A percentile compares a stretch with the other conserved stretches of the same genome.
These are phyloP conservation scores for Caenorhabditis wallacei DNA, from an alignment of 2,888 invertebrate genomes.

Conservation along the genomic window DNA sequence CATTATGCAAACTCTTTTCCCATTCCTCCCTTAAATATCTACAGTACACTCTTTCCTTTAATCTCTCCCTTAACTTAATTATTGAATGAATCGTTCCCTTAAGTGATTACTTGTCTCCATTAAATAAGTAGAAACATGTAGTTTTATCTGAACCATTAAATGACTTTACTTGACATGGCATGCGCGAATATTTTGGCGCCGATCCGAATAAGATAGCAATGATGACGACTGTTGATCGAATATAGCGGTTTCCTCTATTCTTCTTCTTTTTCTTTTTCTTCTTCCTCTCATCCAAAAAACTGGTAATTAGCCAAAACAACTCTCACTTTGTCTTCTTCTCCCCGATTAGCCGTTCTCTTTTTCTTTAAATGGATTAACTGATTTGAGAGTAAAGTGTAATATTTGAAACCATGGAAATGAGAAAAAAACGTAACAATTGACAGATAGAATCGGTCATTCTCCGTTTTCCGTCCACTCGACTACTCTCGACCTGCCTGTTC, in stretches of 20 bases:
- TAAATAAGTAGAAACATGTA: slow-evolving; percentile 16
- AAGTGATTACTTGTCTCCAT: not conserved
- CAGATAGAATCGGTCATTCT: not conserved
- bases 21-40: not conserved
- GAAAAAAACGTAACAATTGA: not conserved
- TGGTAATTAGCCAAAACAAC: slow-evolving; percentile 65
- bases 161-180: slow-evolving; percentile 53
- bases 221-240: slow-evolving; percentile 51
- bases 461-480: not conserved
- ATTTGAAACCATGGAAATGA: not conserved
- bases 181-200: slow-evolving; percentile 56
- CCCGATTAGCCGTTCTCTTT: slow-evolving; percentile 36
- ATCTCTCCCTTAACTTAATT: not conserved
- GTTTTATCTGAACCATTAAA: slow-evolving; percentile 31
- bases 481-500: not conserved
- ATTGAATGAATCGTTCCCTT: not conserved
- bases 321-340: slow-evolving; percentile 51
- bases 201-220: slow-evolving; percentile 50
- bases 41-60: not conserved
- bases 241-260: slow-evolving; percentile 52
- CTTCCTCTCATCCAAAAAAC: slow-evolving; percentile 31
- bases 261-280: slow-evolving; percentile 9
- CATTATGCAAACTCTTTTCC: too few relatives aligned
- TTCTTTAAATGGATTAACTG: slow-evolving; percentile 16
- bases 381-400: slow-evolving; percentile 3